A percentile compares a stretch with the other conserved stretches of the same genome.
phyloP scores from a whole-genome alignment of 2,797 vertebrate species.

The Telmatherina bonti region DNA sequence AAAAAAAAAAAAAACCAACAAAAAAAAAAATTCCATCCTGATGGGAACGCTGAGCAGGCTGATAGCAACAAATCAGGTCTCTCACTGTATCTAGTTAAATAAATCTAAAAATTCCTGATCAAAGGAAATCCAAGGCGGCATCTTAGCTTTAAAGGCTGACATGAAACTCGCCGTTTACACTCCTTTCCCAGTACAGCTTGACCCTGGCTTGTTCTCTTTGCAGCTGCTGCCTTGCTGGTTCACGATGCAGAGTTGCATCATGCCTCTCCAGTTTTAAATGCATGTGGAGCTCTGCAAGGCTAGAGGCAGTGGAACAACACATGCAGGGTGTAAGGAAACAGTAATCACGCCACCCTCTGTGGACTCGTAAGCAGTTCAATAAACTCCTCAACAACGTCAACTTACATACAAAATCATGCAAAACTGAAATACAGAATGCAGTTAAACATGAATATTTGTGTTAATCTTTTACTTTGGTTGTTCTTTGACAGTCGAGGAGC shows the following conservation, averaged over 20 bases:
- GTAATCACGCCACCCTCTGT: slow-evolving; percentile 11
- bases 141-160: slow-evolving; percentile 6
- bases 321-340: slow-evolving; percentile 12
- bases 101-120: not conserved
- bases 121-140: not conserved
- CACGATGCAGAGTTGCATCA: slow-evolving; percentile 54
- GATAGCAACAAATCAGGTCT: not conserved
- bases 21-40: too few relatives aligned
- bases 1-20: too few relatives aligned
- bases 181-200: slow-evolving; percentile 19
- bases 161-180: slow-evolving; percentile 6
- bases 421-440: not conserved
- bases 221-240: slow-evolving; percentile 36
- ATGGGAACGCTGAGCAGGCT: not conserved
- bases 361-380: slow-evolving; percentile 3
- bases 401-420: not conserved
- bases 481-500: not conserved
- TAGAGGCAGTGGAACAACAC: not conserved
- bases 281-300: not conserved
- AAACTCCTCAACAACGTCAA: not conserved
- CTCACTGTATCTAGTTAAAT: not conserved
- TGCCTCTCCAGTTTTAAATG: slow-evolving; percentile 8
- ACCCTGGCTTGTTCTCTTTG: slow-evolving; percentile 19
- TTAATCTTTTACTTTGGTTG: slow-evolving; percentile 13
- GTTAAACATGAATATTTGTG: slow-evolving; percentile 11